A percentile compares a stretch with the other conserved stretches of the same genome.
Conservation (phyloP, 2,797 vertebrate genomes). For the Morelia viridis region DNA sequence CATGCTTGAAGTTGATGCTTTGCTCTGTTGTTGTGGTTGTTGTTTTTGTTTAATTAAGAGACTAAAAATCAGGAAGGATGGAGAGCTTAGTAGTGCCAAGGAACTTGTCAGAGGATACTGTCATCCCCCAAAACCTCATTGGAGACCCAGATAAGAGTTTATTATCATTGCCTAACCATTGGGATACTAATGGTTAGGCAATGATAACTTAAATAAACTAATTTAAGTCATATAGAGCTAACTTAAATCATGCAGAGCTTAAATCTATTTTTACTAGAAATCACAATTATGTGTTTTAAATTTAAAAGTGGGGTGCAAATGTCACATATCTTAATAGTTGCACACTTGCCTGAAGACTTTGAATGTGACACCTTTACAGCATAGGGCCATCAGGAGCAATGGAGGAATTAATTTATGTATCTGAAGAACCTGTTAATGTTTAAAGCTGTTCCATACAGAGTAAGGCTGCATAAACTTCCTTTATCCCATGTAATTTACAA, state of each 20-base stretch:
- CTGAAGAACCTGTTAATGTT: not conserved
- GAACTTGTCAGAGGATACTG: not conserved
- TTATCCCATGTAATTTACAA: not conserved
- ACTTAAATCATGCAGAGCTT: not conserved
- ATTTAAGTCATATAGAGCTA: not conserved
- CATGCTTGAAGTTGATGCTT: not conserved
- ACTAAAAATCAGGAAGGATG: not conserved
- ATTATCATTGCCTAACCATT: not conserved
- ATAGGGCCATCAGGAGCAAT: not conserved
- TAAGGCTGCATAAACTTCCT: not conserved
- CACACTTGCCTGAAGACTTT: not conserved
- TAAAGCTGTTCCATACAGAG: not conserved
- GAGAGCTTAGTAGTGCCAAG: not conserved
- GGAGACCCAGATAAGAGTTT: not conserved
- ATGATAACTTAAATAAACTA: not conserved
- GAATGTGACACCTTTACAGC: not conserved
- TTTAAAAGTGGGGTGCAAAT: not conserved
- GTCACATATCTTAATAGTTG: not conserved
- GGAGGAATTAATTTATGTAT: not conserved
- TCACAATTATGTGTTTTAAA: not conserved
- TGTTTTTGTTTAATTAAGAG: not conserved
- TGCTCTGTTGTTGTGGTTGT: not conserved
- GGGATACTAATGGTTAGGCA: too few species aligned
- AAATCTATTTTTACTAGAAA: not conserved
- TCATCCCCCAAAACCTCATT: not conserved